Conservation (phyloP, 2,797 vertebrate genomes). For the Catharus ustulatus region DNA sequence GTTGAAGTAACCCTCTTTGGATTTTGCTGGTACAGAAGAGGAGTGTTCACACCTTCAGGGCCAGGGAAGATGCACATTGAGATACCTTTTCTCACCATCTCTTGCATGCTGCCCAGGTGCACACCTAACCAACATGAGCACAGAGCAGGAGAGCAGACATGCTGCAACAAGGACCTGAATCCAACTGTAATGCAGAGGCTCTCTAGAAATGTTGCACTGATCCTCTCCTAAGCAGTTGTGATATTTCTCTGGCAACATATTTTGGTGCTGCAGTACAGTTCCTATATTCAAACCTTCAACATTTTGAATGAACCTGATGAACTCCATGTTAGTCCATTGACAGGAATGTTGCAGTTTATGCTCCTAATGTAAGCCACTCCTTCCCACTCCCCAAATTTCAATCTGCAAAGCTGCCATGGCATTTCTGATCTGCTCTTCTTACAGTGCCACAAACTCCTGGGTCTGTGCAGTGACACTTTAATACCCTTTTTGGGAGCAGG, state of each 20-base stretch:
- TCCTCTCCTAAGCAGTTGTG: neutral
- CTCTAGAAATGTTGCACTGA: neutral
- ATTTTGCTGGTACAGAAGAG: fast-evolving
- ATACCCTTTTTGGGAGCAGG: neutral
- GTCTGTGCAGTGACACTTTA: neutral
- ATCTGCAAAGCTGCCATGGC: neutral
- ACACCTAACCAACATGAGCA: neutral
- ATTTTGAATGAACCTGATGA: neutral
- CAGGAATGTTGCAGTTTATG: neutral
- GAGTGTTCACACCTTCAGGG: neutral
- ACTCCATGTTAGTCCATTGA: neutral
- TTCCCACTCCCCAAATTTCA: fast-evolving
- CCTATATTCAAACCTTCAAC: neutral
- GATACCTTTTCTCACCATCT: neutral
- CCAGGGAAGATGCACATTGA: fast-evolving
- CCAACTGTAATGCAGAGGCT: fast-evolving
- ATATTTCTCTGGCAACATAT: neutral
- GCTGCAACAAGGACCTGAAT: neutral
- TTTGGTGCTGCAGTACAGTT: neutral
- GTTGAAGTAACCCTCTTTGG: neutral
- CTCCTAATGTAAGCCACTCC: neutral
- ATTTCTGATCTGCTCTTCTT: neutral
- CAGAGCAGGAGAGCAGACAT: neutral
- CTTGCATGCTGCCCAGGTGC: neutral
- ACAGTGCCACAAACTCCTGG: neutral